Percentiles rank a stretch among this genome's conserved stretches.
Conservation (phyloP, 1,140 invertebrate species). For the Cataglyphis hispanica region DNA sequence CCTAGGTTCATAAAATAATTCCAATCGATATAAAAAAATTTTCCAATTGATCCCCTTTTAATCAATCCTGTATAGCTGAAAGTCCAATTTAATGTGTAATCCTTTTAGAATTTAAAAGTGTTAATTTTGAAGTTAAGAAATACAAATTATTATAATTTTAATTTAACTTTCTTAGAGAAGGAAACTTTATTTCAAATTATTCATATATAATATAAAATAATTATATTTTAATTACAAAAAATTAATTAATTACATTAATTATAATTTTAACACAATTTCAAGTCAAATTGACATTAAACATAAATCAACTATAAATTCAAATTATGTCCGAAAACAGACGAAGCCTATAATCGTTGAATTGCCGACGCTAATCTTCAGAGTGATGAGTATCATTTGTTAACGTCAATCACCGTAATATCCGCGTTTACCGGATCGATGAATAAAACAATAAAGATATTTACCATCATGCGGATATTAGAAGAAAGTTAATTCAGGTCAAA, state of each 20-base stretch:
- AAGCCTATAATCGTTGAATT: conserved; percentile 68
- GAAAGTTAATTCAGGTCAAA: neutral
- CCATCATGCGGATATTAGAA: neutral
- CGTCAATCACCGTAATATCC: conserved; percentile 30
- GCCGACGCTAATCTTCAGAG: conserved; percentile 68
- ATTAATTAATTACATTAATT: neutral
- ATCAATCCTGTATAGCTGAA: neutral
- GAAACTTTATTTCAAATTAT: neutral
- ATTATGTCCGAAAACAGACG: conserved; percentile 60
- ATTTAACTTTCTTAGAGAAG: neutral
- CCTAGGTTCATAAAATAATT: neutral
- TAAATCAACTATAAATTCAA: conserved; percentile 62
- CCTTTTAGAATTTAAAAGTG: neutral
- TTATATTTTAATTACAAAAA: neutral
- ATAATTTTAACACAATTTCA: conserved; percentile 22
- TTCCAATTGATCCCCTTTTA: neutral
- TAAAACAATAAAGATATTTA: conserved; percentile 67
- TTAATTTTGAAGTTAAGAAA: neutral
- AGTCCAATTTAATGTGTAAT: neutral
- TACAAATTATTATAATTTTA: neutral
- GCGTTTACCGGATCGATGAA: conserved; percentile 40
- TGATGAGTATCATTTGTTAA: conserved; percentile 74
- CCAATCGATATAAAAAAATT: neutral
- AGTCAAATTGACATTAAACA: neutral
- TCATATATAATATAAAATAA: neutral